Base-by-base conservation (phyloP, 2,113 vertebrate genomes). In the Passer montanus region DNA sequence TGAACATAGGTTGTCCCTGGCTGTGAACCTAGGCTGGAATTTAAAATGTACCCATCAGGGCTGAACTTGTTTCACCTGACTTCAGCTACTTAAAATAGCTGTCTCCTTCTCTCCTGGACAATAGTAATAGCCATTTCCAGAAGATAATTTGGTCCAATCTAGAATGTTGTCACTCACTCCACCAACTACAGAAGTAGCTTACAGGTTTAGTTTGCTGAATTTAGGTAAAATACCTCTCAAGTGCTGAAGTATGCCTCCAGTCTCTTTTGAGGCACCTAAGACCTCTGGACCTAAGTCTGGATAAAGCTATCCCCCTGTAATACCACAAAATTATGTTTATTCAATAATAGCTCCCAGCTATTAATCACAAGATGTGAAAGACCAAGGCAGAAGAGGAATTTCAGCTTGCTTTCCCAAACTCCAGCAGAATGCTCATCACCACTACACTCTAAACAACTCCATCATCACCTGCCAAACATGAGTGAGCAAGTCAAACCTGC, bases 1-100 rank as follows among this genome's bases (percentile, higher is more conserved):
- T 5, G 26, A 50, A 55, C 1, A 5, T 0, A 52, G 10, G 20
- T 7, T 46, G 7, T 15, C 21, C 15, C 27, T 26, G 19, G 39
- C 33, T 7, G 59, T 31, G 14, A 75, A 79, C 4, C 41, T 33
- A 66, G 27, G 8, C 27, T 66, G 23, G 23, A 83, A 70, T 62
- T 70, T 60, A 26, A 55, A n/a, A 77, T 43, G 16, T 37, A 62
- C 13, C 13, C 9, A 49, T 53, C 14, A 52, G 19, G 10, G n/a
- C 33, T 62, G 7, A 27, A 67, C 30, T 76, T 70, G 26, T 43
- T 62, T 47, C 15, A 55, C 4, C 41, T 14, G 19, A 75, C 33
- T 31, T 43, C 15, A 75, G 33, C 43, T 68, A 10, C 27, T 47
- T 46, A 30, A 55, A 78, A 50, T 14, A 39, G 31, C 35, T 55